Evolutionary conservation across 1,140 invertebrate species (phyloP).

Genomic region (Dolichoris vasculosae): DNA sequence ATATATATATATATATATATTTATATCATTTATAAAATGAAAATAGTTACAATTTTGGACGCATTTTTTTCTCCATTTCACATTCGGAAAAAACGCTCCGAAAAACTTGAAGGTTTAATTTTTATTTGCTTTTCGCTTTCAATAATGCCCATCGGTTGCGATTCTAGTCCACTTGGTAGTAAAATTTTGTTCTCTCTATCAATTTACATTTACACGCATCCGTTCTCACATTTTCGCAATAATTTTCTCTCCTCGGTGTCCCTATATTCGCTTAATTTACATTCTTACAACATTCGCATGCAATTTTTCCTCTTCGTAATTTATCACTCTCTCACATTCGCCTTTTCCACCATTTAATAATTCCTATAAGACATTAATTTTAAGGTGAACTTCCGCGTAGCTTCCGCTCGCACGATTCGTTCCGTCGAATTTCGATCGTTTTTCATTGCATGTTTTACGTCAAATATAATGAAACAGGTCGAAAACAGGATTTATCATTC

Average conservation of each 20-base stretch:
- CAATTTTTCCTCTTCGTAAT: slow-evolving; percentile 25
- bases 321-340: slow-evolving; percentile 55
- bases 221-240: slow-evolving; percentile 52
- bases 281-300: slow-evolving; percentile 50
- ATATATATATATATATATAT: slow-evolving; percentile 71
- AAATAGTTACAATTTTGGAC: slow-evolving; percentile 76
- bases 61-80: slow-evolving; percentile 65
- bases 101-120: slow-evolving; percentile 66
- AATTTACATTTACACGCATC: slow-evolving; percentile 49
- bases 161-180: slow-evolving; percentile 76
- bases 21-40: slow-evolving; percentile 75
- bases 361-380: slow-evolving; percentile 63
- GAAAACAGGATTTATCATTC: slow-evolving; percentile 49
- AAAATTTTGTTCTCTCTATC: slow-evolving; percentile 71
- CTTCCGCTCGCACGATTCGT: slow-evolving; percentile 57
- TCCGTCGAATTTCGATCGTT: slow-evolving; percentile 54
- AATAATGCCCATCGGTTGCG: slow-evolving; percentile 76
- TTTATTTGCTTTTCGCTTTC: slow-evolving; percentile 62
- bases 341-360: slow-evolving; percentile 59
- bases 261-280: slow-evolving; percentile 32
- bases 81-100: slow-evolving; percentile 72
- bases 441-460: slow-evolving; percentile 47
- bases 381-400: slow-evolving; percentile 58
- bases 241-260: slow-evolving; percentile 50
- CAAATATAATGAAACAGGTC: slow-evolving; percentile 5